Conservation (phyloP, 2,113 vertebrate species). For the Ancistrus triradiatus region DNA sequence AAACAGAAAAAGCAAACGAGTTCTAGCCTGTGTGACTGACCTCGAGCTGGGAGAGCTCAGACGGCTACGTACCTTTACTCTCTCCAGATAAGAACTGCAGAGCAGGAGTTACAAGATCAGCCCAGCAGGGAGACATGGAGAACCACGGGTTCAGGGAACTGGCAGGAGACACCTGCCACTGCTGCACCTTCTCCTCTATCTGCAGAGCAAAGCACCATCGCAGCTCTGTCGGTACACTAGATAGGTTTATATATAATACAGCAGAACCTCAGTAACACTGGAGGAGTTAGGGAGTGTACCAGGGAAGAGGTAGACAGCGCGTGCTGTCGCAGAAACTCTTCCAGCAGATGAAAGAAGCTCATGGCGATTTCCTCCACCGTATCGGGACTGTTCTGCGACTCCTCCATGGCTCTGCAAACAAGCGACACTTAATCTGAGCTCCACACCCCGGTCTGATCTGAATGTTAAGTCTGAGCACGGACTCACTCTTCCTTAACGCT, state of each 20-base stretch:
- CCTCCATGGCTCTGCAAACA: conserved; percentile 80
- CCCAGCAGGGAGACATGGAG: conserved; percentile 87
- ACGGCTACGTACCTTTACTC: conserved; percentile 73
- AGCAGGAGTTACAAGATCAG: conserved; percentile 84
- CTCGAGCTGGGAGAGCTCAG: background rate
- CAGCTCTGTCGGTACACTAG: too few relatives aligned
- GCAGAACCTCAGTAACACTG: too few relatives aligned
- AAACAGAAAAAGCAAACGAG: background rate
- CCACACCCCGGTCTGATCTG: background rate
- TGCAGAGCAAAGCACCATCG: conserved; percentile 42
- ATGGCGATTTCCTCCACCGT: conserved; percentile 84
- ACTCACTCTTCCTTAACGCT: conserved; percentile 94
- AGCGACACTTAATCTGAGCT: background rate
- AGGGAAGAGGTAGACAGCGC: conserved; percentile 73
- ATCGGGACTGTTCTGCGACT: conserved; percentile 77
- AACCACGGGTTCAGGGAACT: conserved; percentile 92
- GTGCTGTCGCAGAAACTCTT: conserved; percentile 83
- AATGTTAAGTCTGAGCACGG: background rate
- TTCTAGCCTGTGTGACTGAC: background rate
- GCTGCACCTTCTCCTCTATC: conserved; percentile 90
- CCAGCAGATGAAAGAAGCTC: conserved; percentile 87
- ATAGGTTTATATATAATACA: too few relatives aligned
- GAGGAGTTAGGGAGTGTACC: conserved; percentile 72
- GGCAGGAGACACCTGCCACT: conserved; percentile 88
- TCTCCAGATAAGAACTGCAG: conserved; percentile 90